Evolutionary conservation across 2,113 vertebrate genomes (phyloP).

Genomic region (Poeciliopsis prolifica): DNA sequence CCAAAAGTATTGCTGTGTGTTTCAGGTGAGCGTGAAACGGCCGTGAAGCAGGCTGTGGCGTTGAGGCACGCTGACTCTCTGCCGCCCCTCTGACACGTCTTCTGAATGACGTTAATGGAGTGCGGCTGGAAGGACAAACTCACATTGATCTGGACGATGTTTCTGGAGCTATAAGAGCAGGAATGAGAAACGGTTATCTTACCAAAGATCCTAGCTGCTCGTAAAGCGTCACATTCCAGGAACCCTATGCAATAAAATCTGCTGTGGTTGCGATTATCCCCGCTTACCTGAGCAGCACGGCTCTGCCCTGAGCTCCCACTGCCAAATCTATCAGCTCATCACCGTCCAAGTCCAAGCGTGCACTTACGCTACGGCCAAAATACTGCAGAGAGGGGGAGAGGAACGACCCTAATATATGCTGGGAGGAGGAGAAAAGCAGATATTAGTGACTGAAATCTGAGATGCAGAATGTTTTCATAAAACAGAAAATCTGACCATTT

Average conservation of each 20-base stretch:
- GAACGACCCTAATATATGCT: slow-evolving; percentile 85
- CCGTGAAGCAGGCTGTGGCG: slow-evolving; percentile 84
- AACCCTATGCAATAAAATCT: background rate
- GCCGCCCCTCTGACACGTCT: slow-evolving; percentile 82
- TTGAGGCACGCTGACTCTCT: slow-evolving; percentile 86
- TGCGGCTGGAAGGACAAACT: slow-evolving; percentile 84
- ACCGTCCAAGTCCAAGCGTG: slow-evolving; percentile 86
- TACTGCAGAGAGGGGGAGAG: slow-evolving; percentile 85
- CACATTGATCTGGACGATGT: slow-evolving; percentile 84
- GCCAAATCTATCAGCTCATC: slow-evolving; percentile 90
- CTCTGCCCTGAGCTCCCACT: slow-evolving; percentile 90
- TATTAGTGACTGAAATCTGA: slow-evolving; percentile 18
- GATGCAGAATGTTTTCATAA: background rate
- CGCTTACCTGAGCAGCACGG: slow-evolving; percentile 87
- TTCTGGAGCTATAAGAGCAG: slow-evolving; percentile 80
- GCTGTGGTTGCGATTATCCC: background rate
- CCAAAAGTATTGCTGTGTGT: slow-evolving; percentile 76
- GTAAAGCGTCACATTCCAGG: background rate
- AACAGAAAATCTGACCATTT: too few relatives aligned
- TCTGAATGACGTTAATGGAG: slow-evolving; percentile 87
- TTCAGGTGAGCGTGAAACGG: slow-evolving; percentile 75
- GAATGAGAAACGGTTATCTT: background rate
- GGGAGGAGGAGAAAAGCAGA: slow-evolving; percentile 18
- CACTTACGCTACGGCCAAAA: slow-evolving; percentile 92
- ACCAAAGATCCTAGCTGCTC: background rate